Base-by-base conservation (phyloP, 2,113 vertebrate genomes). In the Cardinalis cardinalis region DNA sequence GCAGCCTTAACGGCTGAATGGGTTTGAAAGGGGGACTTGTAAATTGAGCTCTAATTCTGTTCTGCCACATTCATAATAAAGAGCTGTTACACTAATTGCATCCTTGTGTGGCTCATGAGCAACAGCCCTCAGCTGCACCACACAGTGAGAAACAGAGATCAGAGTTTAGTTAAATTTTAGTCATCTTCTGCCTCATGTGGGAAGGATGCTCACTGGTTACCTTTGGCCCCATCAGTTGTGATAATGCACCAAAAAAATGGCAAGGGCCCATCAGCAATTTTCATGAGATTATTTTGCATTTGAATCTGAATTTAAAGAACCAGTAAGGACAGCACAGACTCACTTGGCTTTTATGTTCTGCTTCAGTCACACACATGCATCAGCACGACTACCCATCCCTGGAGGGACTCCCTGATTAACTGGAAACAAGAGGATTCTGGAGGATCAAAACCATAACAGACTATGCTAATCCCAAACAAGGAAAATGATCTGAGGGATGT, bases 1-100 rank as follows among this genome's bases (percentile, higher is more conserved):
- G 82, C 21, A 15, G 89, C 75, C 84, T 93, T 93, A 96, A 96
- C 75, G 46, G 83, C 89, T 95, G 93, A 93, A 86, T 92, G 92
- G 91, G 68, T 97, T 92, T 97, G 89, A 96, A 97, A 97, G 95
- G 74, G 87, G 96, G 94, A 92, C 91, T 96, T 97, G 91, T 94
- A 96, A 96, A 97, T 90, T 93, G 94, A 96, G 87, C 79, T 96
- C 78, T 96, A 95, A 96, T 92, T 96, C 86, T 89, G 77, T 92
- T 95, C 94, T 87, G 79, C 87, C 11, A 81, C 84, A 93, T 71
- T 96, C 89, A 63, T 95, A 95, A 96, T 94, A 90, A 95, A 95
- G 87, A 84, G 75, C 72, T 80, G 87, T 93, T 94, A 88, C 91
- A 94, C 92, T 94, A 95, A 96, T 92, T 93, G 88, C 84, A 85